Base-by-base conservation (phyloP, 92 coral and sea anemone genomes). In the Virgularia gustaviana region DNA sequence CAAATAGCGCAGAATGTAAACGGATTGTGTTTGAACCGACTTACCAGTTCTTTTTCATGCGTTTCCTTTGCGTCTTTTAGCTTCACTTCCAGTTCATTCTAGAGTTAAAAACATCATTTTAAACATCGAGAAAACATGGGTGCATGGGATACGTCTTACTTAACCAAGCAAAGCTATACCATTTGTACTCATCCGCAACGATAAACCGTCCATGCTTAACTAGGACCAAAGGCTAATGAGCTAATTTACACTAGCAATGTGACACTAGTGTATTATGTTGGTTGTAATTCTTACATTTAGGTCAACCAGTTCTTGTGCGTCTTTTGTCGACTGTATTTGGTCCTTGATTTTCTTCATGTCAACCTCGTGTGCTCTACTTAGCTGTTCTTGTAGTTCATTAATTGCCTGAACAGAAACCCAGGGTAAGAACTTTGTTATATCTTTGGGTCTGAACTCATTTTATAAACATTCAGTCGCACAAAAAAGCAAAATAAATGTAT, bases 41-140 rank as follows among this genome's bases (percentile, higher is more conserved):
- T 72, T 72, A 89, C 98, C 65, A 92, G 58, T 44, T 92, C 96
- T 33, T 89, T 73, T 57, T 86, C 94, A 42, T 89, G 73, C 38
- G 81, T 88, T 30, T 76, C 81, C 55, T 87, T 92, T 45, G 88
- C 58, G 11, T 75, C 81, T 56, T 76, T 75, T 43, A 72, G 74
- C 81, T 73, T 89, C 65, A 76, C 81, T 20, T 42, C 61, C 63
- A 86, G 90, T 33, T 89, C 96, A 15, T 73, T 82, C 70, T 87
- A 85, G 25, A 57, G 20, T 34, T 33, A 23, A 3, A 63, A 1
- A 9, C 13, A 30, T 20, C 60, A 27, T n/a, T n/a, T n/a, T n/a
- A n/a, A n/a, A n/a, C n/a, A n/a, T n/a, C n/a, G n/a, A n/a, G n/a
- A n/a, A n/a, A n/a, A n/a, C n/a, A n/a, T n/a, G n/a, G n/a, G n/a